Conservation (phyloP, 2,113 vertebrate genomes). For the Amblyornis subalaris region DNA sequence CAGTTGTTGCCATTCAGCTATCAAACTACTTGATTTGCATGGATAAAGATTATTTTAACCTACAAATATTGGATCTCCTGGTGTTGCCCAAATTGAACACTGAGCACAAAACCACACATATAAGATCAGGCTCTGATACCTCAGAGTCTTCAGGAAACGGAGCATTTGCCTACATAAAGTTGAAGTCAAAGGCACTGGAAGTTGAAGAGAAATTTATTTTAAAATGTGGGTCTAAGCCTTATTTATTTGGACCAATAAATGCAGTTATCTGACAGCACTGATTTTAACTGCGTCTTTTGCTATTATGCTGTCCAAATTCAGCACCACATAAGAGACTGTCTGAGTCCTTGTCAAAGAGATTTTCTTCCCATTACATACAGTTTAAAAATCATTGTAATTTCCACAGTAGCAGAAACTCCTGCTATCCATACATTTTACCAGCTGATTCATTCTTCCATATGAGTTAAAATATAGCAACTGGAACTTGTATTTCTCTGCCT, state of each 20-base stretch:
- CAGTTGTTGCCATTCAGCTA: background rate
- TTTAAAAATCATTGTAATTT: background rate
- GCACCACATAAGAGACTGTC: background rate
- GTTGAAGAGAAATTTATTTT: background rate
- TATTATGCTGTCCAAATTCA: background rate
- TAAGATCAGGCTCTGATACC: background rate
- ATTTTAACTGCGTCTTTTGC: background rate
- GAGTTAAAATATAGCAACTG: background rate
- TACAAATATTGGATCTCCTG: background rate
- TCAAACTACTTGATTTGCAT: slow-evolving; percentile 15
- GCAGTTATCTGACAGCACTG: background rate
- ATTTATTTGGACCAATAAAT: background rate
- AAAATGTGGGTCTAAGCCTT: background rate
- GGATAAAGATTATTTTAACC: background rate
- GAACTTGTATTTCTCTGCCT: background rate
- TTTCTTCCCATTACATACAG: background rate
- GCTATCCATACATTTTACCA: background rate
- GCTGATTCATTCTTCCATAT: background rate
- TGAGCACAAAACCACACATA: background rate
- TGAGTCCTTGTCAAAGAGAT: background rate
- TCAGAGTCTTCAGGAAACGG: background rate
- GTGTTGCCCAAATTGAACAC: background rate
- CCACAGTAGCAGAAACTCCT: background rate
- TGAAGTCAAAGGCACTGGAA: background rate
- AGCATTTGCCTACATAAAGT: background rate